These are phyloP conservation scores for Cotesia chilonis DNA, from an alignment of 1,140 invertebrate genomes.

Conservation along the genomic window DNA sequence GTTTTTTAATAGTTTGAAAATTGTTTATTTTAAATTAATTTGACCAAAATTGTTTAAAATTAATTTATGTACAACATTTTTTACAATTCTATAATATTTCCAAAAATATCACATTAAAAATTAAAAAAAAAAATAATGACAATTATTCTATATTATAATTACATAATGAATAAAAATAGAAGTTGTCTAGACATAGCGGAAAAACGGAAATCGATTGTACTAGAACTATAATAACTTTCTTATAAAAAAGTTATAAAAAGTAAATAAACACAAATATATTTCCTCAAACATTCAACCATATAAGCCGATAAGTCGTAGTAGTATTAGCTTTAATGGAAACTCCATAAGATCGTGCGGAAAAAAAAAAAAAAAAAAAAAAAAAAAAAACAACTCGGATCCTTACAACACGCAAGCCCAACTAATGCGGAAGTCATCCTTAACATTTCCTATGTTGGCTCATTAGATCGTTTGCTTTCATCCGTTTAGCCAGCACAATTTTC, in stretches of 20 bases:
- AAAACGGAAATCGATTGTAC: too few relatives aligned
- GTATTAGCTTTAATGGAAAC: slow-evolving; percentile 17
- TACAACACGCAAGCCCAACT: slow-evolving; percentile 43
- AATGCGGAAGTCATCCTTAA: slow-evolving; percentile 50
- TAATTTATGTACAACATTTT: too few relatives aligned
- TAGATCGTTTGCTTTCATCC: slow-evolving; percentile 17
- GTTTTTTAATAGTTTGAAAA: too few relatives aligned
- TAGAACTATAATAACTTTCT: slow-evolving; percentile 9
- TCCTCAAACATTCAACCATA: slow-evolving; percentile 32
- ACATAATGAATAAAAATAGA: too few relatives aligned
- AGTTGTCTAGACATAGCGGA: too few relatives aligned
- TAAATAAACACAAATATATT: slow-evolving; percentile 39
- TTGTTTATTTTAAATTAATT: too few relatives aligned
- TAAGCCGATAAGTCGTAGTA: not conserved
- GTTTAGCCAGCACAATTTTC: not conserved
- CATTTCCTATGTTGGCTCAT: slow-evolving; percentile 32
- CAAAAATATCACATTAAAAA: too few relatives aligned
- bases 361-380: slow-evolving; percentile 8
- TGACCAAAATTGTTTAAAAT: too few relatives aligned
- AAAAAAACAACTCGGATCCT: slow-evolving; percentile 34
- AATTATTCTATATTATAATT: too few relatives aligned
- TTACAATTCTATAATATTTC: too few relatives aligned
- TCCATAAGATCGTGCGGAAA: slow-evolving; percentile 20
- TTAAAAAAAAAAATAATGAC: too few relatives aligned
- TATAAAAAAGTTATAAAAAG: slow-evolving; percentile 9